Evolutionary conservation across 2,113 vertebrate species (phyloP).

Genomic region (Pyrgilauda ruficollis): DNA sequence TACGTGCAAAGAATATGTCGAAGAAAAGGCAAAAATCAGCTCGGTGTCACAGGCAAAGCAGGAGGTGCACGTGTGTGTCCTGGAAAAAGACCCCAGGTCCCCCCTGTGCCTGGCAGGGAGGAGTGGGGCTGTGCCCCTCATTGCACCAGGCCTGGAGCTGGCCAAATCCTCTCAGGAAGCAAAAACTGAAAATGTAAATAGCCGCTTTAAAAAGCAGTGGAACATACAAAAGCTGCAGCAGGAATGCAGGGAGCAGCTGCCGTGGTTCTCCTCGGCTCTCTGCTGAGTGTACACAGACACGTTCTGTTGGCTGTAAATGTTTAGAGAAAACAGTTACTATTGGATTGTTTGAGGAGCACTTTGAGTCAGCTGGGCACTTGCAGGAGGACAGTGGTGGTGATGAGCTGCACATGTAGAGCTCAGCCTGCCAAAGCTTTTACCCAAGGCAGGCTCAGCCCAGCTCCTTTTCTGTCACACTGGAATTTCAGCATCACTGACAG

Average conservation of each 20-base stretch:
- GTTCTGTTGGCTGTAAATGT: constrained; percentile 59
- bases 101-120: fast-evolving
- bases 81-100: neutral
- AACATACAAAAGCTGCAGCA: constrained; percentile 40
- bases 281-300: neutral
- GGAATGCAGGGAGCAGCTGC: constrained; percentile 50
- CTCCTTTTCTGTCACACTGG: neutral
- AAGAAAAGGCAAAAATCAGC: neutral
- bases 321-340: constrained; percentile 55
- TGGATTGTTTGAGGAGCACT: neutral
- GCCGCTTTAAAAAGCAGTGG: constrained; percentile 51
- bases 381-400: neutral
- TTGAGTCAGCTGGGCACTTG: constrained; percentile 3
- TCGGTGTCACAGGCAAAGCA: neutral
- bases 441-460: neutral
- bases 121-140: neutral
- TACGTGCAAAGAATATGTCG: neutral
- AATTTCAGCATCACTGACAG: neutral
- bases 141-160: neutral
- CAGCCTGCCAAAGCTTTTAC: neutral
- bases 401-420: neutral
- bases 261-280: neutral
- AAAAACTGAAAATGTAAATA: constrained; percentile 47
- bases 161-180: neutral
- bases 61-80: fast-evolving